Percentiles rank a stretch among this genome's conserved stretches.
Conservation (phyloP, 2,113 vertebrate species). For the Saiga tatarica region DNA sequence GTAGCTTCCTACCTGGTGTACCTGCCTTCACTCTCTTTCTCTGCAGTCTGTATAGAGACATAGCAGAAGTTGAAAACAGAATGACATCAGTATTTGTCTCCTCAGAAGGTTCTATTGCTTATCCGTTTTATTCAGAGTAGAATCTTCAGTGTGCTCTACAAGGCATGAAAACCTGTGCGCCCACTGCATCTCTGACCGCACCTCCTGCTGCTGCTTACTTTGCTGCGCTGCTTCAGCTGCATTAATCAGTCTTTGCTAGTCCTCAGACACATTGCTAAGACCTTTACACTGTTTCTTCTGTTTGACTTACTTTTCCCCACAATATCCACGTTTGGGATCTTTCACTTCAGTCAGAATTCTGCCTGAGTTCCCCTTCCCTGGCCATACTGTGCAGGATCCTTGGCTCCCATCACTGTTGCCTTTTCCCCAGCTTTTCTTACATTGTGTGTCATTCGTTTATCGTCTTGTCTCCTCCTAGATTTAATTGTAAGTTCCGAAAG, state of each 20-base stretch:
- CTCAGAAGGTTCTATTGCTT: background rate
- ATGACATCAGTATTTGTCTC: background rate
- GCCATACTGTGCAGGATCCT: background rate
- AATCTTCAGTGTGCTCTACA: background rate
- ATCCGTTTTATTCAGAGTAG: background rate
- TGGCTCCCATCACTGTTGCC: background rate
- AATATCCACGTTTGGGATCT: background rate
- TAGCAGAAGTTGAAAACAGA: background rate
- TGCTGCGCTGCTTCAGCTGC: background rate
- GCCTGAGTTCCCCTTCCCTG: background rate
- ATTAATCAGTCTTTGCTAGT: background rate
- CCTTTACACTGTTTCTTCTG: background rate
- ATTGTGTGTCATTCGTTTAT: background rate
- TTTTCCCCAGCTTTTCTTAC: background rate
- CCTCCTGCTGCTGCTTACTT: background rate
- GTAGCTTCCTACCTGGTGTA: background rate
- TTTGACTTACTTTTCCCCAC: background rate
- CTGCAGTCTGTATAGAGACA: background rate
- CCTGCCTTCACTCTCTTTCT: background rate
- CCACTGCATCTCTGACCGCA: background rate
- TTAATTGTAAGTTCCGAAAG: background rate
- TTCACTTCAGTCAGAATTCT: background rate
- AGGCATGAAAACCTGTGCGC: background rate
- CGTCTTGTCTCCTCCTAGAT: background rate
- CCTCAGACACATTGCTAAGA: background rate